A percentile compares a stretch with the other conserved stretches of the same genome.
Evolutionary conservation across 2,113 vertebrate genomes (phyloP).

Genomic region (Labeo catla): DNA sequence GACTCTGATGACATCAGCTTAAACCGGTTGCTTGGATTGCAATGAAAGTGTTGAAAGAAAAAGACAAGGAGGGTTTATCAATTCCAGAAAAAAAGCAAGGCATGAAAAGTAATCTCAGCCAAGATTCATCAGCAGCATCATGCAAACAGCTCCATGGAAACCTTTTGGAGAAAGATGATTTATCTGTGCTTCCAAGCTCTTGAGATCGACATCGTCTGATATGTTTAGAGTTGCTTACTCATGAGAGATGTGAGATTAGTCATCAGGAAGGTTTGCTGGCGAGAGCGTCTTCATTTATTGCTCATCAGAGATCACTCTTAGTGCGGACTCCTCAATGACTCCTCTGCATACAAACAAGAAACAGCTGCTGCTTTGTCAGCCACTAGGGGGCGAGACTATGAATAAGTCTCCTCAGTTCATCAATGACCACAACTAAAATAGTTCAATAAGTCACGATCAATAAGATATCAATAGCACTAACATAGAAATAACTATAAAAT

Average conservation of each 20-base stretch:
- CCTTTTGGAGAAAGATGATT: background rate
- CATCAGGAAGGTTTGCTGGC: background rate
- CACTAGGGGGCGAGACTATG: slow-evolving; percentile 27
- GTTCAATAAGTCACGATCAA: background rate
- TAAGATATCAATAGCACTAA: background rate
- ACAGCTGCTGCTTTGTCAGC: slow-evolving; percentile 1
- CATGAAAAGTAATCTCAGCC: background rate
- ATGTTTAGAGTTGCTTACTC: background rate
- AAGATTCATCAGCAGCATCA: slow-evolving; percentile 28
- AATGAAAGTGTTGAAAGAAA: background rate
- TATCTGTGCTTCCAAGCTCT: background rate
- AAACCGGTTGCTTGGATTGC: background rate
- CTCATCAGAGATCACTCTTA: background rate
- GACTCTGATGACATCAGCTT: background rate
- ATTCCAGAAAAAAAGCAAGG: background rate
- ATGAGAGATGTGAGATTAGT: slow-evolving; percentile 24
- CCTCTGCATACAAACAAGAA: background rate
- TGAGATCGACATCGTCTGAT: background rate
- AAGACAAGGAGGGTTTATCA: slow-evolving; percentile 8
- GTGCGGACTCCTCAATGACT: too few relatives aligned
- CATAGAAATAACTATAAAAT: background rate
- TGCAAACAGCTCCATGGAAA: slow-evolving; percentile 23
- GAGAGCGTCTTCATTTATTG: background rate
- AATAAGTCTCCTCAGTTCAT: background rate
- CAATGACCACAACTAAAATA: background rate